phyloP scores from a whole-genome alignment of 2,113 vertebrate species.

The Illadopsis cleaveri region DNA sequence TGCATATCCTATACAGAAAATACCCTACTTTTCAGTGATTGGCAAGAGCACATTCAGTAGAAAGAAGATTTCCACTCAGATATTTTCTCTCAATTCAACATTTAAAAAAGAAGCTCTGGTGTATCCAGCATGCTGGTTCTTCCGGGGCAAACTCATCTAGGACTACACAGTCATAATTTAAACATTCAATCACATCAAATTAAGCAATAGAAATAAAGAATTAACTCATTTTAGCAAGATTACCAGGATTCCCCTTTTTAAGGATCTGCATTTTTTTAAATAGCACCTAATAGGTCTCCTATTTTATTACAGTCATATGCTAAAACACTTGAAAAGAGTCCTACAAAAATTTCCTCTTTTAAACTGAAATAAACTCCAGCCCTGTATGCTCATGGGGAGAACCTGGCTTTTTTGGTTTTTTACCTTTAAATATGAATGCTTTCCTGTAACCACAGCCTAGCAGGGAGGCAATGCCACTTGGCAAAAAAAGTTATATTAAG shows the following conservation, averaged over 20 bases:
- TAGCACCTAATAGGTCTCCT: not conserved
- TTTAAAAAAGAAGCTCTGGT: not conserved
- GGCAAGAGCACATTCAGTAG: not conserved
- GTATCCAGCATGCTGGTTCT: not conserved
- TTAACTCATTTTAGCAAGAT: not conserved
- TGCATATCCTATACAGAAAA: not conserved
- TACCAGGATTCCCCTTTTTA: not conserved
- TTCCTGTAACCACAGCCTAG: slow-evolving; percentile 6
- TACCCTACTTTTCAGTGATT: not conserved
- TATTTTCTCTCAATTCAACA: not conserved
- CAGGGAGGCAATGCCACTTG: slow-evolving; percentile 33
- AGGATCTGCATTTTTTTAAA: not conserved
- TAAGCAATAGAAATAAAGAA: not conserved
- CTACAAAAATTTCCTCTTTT: not conserved
- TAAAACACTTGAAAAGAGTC: not conserved
- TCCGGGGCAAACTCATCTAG: not conserved
- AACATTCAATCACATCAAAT: not conserved
- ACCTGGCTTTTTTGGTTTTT: not conserved
- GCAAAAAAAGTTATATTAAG: slow-evolving; percentile 57
- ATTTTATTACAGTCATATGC: slow-evolving; percentile 6
- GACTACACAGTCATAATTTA: not conserved
- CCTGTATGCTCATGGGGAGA: not conserved
- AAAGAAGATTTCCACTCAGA: not conserved
- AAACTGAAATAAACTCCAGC: slow-evolving; percentile 1
- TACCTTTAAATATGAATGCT: slow-evolving; percentile 31